phyloP scores from a whole-genome alignment of 2,888 invertebrate species.

The Hermodice carunculata region DNA sequence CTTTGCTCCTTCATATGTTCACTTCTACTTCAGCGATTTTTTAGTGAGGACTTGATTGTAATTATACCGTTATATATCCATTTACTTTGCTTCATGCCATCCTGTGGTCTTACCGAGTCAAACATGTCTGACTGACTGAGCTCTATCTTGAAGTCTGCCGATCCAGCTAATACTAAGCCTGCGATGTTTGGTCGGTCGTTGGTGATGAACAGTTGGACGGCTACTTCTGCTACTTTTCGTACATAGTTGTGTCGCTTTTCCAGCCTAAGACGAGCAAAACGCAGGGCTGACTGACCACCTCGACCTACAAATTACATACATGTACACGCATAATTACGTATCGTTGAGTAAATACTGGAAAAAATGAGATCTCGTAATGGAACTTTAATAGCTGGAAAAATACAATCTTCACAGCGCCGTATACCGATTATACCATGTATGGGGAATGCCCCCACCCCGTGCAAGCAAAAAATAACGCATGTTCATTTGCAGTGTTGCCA shows the following conservation, averaged over 20 bases:
- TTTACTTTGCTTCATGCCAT: not conserved
- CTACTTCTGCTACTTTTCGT: slow-evolving; percentile 96
- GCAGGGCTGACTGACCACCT: slow-evolving; percentile 99
- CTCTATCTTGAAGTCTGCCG: slow-evolving; percentile 99
- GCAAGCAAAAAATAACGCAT: too few species aligned
- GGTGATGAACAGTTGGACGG: slow-evolving; percentile 96
- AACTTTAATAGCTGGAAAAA: too few species aligned
- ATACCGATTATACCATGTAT: too few species aligned
- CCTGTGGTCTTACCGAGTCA: slow-evolving; percentile 85
- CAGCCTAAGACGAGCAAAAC: slow-evolving; percentile 99
- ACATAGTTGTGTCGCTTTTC: slow-evolving; percentile 99
- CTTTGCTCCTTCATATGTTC: too few species aligned
- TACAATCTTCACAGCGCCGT: too few species aligned
- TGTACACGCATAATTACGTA: too few species aligned
- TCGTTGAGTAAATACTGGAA: too few species aligned
- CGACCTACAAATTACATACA: slow-evolving; percentile 76
- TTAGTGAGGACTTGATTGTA: not conserved
- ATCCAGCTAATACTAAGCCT: slow-evolving; percentile 97
- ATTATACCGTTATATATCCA: not conserved
- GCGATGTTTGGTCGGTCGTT: slow-evolving; percentile 98
- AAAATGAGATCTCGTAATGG: too few species aligned
- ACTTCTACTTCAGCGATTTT: too few species aligned
- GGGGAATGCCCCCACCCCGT: too few species aligned
- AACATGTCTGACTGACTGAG: slow-evolving; percentile 99
- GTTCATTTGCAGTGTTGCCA: too few species aligned